Base-by-base conservation (phyloP, 1,140 invertebrate genomes). In the Teleogryllus occipitalis region DNA sequence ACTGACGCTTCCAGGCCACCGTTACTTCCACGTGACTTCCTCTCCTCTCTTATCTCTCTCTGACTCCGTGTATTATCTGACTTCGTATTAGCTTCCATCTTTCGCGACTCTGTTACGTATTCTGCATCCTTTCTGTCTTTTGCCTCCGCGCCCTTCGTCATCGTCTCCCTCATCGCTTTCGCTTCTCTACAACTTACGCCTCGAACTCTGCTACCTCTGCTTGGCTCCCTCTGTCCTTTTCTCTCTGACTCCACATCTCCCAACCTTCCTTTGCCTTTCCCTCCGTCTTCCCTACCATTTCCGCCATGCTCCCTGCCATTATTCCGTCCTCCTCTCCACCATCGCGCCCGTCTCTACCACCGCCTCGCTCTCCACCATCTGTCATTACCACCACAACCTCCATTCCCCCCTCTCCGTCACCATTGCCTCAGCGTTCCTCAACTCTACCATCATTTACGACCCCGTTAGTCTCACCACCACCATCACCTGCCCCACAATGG, bases 121-220 rank as follows among this genome's bases (percentile, higher is more conserved):
- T 79, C 77, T 78, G 77, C 78, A 78, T 76, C 49, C 77, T 74
- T 81, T 77, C 80, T 76, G 76, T 5, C 65, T 72, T 72, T 39
- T 39, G 27, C 27, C 27, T 39, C 27, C n/a, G 1, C 65, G 83
- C 84, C 84, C 86, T 84, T 85, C 85, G 82, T 83, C 83, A 82
- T 82, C 82, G 77, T 75, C 79, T 80, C 18, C 7, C 27, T 77
- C 54, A 22, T 15, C 48, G 14, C 76, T 75, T n/a, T 47, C 47
- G 8, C 72, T 81, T 22, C 76, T 65, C 47, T 47, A 48, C 15
- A 8, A 7, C 27, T 27, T 7, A 8, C 18, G 8, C 27, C 73
- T 18, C 18, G 8, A 8, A 15, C 75, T 47, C 74, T 15, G 15
- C 73, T 75, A 7, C 47, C 65, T 75, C 73, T 75, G 4, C 54